Conservation (phyloP, 2,888 invertebrate species). For the Lamellibrachia columna region DNA sequence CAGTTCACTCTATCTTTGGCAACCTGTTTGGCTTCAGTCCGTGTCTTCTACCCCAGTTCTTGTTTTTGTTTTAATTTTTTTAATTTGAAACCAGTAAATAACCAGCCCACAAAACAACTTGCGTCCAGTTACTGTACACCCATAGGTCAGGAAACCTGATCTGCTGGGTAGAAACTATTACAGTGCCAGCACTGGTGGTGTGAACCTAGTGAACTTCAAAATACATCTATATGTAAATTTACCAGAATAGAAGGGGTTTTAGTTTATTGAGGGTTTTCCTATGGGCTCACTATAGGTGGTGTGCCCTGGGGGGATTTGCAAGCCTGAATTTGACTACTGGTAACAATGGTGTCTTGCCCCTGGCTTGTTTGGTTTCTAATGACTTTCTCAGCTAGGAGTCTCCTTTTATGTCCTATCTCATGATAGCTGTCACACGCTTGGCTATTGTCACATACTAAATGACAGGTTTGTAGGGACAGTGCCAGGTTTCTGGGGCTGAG, state of each 20-base stretch:
- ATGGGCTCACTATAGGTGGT: not conserved
- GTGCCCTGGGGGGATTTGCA: not conserved
- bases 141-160: not conserved
- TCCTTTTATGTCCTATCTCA: not conserved
- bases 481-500: not conserved
- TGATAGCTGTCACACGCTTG: constrained; percentile 2
- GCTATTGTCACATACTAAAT: not conserved
- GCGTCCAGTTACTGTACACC: not conserved
- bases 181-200: not conserved
- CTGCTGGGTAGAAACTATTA: not conserved
- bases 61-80: not conserved
- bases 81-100: not conserved
- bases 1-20: too few species aligned
- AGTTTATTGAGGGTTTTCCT: not conserved
- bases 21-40: too few species aligned
- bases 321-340: not conserved
- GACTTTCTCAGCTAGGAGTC: not conserved
- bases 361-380: not conserved
- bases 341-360: not conserved
- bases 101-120: not conserved
- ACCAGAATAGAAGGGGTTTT: not conserved
- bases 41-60: too few species aligned
- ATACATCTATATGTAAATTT: not conserved
- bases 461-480: not conserved
- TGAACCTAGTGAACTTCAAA: not conserved